A percentile compares a stretch with the other conserved stretches of the same genome.
These are phyloP conservation scores for Drosophila meridionalis DNA, from an alignment of 2,888 invertebrate genomes.

Conservation along the genomic window DNA sequence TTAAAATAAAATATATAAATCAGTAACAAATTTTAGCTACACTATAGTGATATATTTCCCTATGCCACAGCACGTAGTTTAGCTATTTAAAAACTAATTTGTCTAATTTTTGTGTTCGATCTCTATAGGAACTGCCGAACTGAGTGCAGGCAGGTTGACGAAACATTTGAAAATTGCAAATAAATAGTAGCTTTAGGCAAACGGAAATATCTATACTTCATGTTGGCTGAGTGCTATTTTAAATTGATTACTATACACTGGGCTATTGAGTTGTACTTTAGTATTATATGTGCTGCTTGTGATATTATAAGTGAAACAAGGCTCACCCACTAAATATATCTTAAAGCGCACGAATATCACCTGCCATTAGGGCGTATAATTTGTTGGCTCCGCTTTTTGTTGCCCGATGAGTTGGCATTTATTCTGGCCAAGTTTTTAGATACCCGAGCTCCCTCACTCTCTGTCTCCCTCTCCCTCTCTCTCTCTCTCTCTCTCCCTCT, in stretches of 20 bases:
- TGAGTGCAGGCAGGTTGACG: not conserved
- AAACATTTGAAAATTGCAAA: slow-evolving; percentile 4
- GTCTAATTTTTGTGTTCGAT: not conserved
- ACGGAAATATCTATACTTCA: slow-evolving; percentile 20
- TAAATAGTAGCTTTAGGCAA: not conserved
- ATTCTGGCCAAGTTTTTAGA: slow-evolving; percentile 39
- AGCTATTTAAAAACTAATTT: slow-evolving; percentile 10
- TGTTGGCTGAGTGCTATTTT: slow-evolving; percentile 6
- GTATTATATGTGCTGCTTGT: not conserved
- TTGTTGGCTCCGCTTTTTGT: slow-evolving; percentile 51
- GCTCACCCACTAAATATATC: slow-evolving; percentile 1
- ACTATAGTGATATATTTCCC: not conserved
- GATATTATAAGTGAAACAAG: not conserved
- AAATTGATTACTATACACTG: slow-evolving; percentile 9
- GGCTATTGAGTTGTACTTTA: not conserved
- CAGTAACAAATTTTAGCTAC: not conserved
- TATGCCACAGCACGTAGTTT: slow-evolving; percentile 16
- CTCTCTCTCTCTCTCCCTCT: not conserved
- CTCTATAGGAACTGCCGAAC: not conserved
- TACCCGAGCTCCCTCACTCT: not conserved
- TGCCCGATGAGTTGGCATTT: slow-evolving; percentile 57
- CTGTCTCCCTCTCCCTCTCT: not conserved
- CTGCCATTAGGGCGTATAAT: slow-evolving; percentile 66
- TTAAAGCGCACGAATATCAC: slow-evolving; percentile 30
- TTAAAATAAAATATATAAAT: not conserved